Conservation (phyloP, 2,113 vertebrate species). For the Ptyas mucosa region DNA sequence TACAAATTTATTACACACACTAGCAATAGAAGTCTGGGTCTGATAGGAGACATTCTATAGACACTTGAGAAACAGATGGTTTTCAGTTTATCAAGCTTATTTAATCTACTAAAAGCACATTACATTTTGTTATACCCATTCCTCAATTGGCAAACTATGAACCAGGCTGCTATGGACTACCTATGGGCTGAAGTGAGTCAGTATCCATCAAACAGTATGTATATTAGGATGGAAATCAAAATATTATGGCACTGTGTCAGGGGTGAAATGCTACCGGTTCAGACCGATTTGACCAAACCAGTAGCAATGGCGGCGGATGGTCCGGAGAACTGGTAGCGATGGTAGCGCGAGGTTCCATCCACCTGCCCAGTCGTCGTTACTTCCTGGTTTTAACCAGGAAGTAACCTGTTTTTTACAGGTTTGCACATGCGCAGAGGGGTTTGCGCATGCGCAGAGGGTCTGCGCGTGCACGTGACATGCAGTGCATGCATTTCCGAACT, state of each 20-base stretch:
- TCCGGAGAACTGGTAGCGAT: too few relatives aligned
- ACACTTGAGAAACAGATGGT: not conserved
- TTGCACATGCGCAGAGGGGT: too few relatives aligned
- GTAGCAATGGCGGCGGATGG: too few relatives aligned
- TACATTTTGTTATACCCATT: not conserved
- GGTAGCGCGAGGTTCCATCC: too few relatives aligned
- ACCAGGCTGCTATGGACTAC: not conserved
- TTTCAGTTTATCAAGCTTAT: not conserved
- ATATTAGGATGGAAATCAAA: not conserved
- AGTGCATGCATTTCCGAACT: too few relatives aligned
- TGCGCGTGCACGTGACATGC: too few relatives aligned
- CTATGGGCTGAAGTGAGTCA: not conserved
- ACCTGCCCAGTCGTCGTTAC: too few relatives aligned
- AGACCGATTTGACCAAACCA: too few relatives aligned
- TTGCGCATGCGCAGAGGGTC: too few relatives aligned
- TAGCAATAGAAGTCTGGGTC: not conserved
- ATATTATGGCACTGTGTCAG: not conserved
- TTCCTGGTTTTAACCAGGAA: too few relatives aligned
- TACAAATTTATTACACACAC: not conserved
- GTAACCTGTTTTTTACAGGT: too few relatives aligned
- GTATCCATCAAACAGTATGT: not conserved
- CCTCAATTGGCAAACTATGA: not conserved
- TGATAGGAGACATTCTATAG: not conserved
- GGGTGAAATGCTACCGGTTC: too few relatives aligned
- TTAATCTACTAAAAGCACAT: not conserved